Base-by-base conservation (phyloP, 1,140 invertebrate species). In the Latrodectus geometricus region DNA sequence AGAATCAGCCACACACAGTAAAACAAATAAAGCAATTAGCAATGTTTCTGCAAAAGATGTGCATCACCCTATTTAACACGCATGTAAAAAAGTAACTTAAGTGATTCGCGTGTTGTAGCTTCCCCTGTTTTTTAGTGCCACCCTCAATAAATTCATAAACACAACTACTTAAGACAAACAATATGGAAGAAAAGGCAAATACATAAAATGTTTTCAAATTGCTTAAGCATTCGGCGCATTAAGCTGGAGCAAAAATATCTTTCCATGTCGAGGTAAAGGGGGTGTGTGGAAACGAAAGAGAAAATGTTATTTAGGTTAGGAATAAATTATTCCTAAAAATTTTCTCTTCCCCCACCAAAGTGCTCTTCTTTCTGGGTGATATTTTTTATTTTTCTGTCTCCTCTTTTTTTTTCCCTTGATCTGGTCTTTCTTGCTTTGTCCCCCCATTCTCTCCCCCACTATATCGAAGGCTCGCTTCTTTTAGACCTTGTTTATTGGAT, bases 291-390 rank as follows among this genome's bases (percentile, higher is more conserved):
- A 23, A 21, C 56, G 70, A 75, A 73, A 77, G 17, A 86, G 83
- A 86, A 78, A 86, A 86, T 86, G 83, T 86, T 86, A 86, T 86
- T 86, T 86, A 86, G 83, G 83, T 86, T 86, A 86, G 76, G 83
- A 86, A 86, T 86, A 86, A 86, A 86, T 86, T 86, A 86, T 86
- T 86, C 83, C 75, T 61, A 50, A 69, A 84, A 84, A 48, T 70
- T 35, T 78, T 86, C 83, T 84, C 61, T 78, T 50, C 50, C n/a
- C 21, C 17, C 54, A 14, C 54, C 54, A 11, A 11, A 11, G 11
- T 68, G 66, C 66, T 81, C 68, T 69, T 69, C n/a, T 69, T 61
- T 17, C 54, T 61, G 11, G 54, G 54, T 61, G 54, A 11, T 61
- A 11, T 69, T 69, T 21, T 15, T 21, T 69, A 2, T n/a, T n/a